phyloP scores from a whole-genome alignment of 2,888 invertebrate species.

The Timema cristinae region DNA sequence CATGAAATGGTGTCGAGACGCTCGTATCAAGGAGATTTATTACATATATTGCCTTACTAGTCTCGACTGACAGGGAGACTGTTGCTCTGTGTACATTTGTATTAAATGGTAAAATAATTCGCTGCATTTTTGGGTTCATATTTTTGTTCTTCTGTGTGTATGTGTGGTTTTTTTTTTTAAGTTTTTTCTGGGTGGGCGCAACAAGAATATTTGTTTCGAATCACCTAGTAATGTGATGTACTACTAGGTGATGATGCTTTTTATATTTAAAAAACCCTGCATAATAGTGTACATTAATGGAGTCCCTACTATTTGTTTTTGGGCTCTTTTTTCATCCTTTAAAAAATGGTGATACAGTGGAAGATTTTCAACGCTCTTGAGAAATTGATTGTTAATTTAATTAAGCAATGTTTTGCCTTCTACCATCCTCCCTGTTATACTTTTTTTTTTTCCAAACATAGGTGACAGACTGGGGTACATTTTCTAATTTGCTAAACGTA shows the following conservation, averaged over 20 bases:
- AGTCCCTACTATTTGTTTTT: no score
- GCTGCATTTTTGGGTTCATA: neutral
- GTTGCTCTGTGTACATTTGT: no score
- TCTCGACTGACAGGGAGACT: conserved; percentile 66
- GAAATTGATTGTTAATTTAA: neutral
- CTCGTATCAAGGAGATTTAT: conserved; percentile 70
- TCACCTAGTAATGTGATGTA: no score
- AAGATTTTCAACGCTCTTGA: no score
- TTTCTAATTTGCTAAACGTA: no score
- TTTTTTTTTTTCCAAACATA: neutral
- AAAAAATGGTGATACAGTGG: no score
- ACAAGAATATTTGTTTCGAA: neutral
- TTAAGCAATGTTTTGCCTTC: conserved; percentile 13
- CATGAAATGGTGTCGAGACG: conserved; percentile 75
- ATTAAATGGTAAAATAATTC: neutral
- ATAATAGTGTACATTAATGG: no score
- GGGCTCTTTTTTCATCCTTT: no score
- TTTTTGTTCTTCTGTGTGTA: neutral
- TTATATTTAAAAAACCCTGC: no score
- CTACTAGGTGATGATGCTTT: no score
- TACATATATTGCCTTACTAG: conserved; percentile 94
- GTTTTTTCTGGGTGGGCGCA: neutral
- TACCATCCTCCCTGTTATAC: neutral
- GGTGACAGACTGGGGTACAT: no score
- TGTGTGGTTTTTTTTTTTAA: neutral